Percentiles rank a stretch among this genome's conserved stretches.
Conservation (phyloP, 2,888 invertebrate genomes). For the Helicoverpa assulta region DNA sequence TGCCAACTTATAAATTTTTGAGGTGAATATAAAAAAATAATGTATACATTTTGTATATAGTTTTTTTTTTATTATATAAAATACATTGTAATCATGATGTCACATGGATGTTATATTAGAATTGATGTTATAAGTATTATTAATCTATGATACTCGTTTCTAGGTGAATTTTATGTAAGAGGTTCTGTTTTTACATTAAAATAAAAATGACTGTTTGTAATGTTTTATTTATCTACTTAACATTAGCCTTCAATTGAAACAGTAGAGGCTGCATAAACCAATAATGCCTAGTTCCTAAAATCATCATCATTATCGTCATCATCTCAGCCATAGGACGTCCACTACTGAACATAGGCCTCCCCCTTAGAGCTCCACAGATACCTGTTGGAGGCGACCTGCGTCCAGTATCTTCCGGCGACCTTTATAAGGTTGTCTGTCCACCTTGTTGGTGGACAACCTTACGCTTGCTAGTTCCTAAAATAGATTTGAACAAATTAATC, state of each 20-base stretch:
- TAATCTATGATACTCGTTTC: constrained; percentile 79
- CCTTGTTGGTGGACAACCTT: no score
- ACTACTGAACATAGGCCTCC: no score
- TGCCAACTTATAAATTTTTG: constrained; percentile 76
- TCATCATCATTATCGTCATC: no score
- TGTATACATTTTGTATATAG: constrained; percentile 63
- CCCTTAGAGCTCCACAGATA: no score
- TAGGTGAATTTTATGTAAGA: constrained; percentile 79
- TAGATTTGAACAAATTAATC: no score
- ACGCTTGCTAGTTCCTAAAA: no score
- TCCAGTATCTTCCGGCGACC: no score
- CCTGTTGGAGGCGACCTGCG: no score
- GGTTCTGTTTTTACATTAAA: constrained; percentile 87
- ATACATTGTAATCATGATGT: constrained; percentile 57
- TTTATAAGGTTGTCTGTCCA: no score
- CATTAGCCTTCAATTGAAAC: background rate
- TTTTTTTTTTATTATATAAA: constrained; percentile 57
- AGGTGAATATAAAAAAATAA: constrained; percentile 57
- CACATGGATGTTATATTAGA: constrained; percentile 74
- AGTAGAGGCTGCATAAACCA: no score
- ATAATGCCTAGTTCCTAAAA: no score
- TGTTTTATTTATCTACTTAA: constrained; percentile 67
- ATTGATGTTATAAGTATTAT: constrained; percentile 82
- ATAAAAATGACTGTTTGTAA: constrained; percentile 82
- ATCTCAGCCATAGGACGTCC: no score